Percentiles rank a stretch among this genome's conserved stretches.
Conservation (phyloP, 1,140 invertebrate species). For the Bombus huntii region DNA sequence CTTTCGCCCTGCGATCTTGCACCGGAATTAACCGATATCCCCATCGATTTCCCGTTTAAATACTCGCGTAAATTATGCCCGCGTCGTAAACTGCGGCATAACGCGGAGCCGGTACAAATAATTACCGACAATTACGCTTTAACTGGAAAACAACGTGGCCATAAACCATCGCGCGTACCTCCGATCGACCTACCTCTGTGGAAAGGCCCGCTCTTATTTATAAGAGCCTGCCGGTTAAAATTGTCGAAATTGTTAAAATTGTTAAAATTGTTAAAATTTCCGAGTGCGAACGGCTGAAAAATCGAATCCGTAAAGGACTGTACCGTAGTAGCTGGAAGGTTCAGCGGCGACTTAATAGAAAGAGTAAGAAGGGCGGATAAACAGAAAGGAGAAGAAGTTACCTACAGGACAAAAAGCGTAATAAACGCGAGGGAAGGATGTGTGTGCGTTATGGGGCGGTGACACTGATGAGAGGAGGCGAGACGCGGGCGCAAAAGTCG, state of each 20-base stretch:
- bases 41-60: background rate
- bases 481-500: constrained; percentile 1
- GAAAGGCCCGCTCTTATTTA: no score
- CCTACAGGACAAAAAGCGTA: constrained; percentile 23
- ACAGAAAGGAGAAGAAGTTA: no score
- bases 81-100: background rate
- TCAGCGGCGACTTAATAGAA: background rate
- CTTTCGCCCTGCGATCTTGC: background rate
- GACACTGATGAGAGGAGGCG: constrained; percentile 41
- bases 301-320: no score
- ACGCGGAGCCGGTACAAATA: background rate
- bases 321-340: no score
- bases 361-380: background rate
- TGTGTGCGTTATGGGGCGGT: constrained; percentile 49
- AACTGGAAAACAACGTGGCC: background rate
- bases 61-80: background rate
- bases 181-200: background rate
- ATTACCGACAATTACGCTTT: background rate
- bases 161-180: background rate
- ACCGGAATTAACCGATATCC: no score
- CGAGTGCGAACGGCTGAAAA: no score
- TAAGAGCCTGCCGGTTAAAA: no score
- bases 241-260: no score
- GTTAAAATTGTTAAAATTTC: no score
- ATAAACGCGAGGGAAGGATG: constrained; percentile 26